Evolutionary conservation across 2,888 invertebrate genomes (phyloP).

Genomic region (Rotaria magnacalcarata): DNA sequence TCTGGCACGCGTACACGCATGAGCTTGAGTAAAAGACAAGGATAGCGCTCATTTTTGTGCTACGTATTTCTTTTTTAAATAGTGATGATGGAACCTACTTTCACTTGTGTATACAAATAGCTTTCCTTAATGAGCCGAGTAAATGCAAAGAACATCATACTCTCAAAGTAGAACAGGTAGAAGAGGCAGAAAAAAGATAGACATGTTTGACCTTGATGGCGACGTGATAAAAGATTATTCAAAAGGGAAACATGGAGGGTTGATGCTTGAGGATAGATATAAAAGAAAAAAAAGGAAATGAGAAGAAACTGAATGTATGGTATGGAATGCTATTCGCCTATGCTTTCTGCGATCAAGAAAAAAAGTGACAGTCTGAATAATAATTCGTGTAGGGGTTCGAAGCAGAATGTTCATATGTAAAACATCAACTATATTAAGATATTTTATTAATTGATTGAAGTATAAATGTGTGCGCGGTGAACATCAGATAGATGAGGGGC

Average conservation of each 20-base stretch:
- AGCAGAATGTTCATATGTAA: not conserved
- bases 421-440: not conserved
- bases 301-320: not conserved
- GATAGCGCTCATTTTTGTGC: not conserved
- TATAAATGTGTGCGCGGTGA: not conserved
- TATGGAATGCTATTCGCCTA: not conserved
- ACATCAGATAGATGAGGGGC: not conserved
- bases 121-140: not conserved
- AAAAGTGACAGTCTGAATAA: not conserved
- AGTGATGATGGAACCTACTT: not conserved
- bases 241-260: not conserved
- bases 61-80: not conserved
- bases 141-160: not conserved
- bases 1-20: not conserved
- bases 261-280: slow-evolving; percentile 15
- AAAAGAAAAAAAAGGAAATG: slow-evolving; percentile 7
- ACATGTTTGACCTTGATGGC: slow-evolving; percentile 15
- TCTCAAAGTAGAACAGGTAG: slow-evolving; percentile 5
- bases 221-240: not conserved
- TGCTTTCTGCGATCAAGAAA: not conserved
- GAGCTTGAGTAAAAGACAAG: not conserved
- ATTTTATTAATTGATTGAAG: not conserved
- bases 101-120: not conserved
- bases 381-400: not conserved
- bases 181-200: not conserved